phyloP scores from a whole-genome alignment of 35 echinoderm and acorn worm species.

The Diadema setosum region DNA sequence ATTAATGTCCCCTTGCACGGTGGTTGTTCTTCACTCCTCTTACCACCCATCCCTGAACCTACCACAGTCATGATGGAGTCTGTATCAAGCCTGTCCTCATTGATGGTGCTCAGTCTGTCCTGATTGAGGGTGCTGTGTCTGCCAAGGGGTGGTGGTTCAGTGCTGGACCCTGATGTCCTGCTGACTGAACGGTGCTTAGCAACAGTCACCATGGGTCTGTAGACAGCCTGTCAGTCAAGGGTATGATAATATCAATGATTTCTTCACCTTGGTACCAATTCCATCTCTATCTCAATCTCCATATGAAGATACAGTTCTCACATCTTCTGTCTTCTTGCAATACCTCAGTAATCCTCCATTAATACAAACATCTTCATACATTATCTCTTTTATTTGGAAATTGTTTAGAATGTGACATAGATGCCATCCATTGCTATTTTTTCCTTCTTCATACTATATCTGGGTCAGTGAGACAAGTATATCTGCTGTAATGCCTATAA shows the following conservation, averaged over 20 bases:
- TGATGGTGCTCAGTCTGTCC: background rate
- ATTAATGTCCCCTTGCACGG: background rate
- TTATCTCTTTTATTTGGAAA: too few relatives aligned
- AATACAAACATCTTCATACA: too few relatives aligned
- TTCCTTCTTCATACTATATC: too few relatives aligned
- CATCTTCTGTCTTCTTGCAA: too few relatives aligned
- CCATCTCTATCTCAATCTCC: too few relatives aligned
- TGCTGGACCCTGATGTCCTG: background rate
- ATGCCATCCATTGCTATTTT: too few relatives aligned
- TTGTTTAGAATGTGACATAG: too few relatives aligned
- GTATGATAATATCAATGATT: background rate
- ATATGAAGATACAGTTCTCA: too few relatives aligned
- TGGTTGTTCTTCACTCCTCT: background rate
- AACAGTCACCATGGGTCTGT: conserved; percentile 34
- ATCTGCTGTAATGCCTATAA: too few relatives aligned
- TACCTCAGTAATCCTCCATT: too few relatives aligned
- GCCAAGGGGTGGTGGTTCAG: background rate
- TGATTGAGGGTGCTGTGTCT: background rate
- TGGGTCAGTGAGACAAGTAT: too few relatives aligned
- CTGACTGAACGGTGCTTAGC: background rate
- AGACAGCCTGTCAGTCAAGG: background rate
- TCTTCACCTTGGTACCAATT: too few relatives aligned
- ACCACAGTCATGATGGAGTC: conserved; percentile 3
- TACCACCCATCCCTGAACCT: background rate
- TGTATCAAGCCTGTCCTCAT: background rate